phyloP scores from a whole-genome alignment of 2,888 invertebrate species.

The Melieria picta region DNA sequence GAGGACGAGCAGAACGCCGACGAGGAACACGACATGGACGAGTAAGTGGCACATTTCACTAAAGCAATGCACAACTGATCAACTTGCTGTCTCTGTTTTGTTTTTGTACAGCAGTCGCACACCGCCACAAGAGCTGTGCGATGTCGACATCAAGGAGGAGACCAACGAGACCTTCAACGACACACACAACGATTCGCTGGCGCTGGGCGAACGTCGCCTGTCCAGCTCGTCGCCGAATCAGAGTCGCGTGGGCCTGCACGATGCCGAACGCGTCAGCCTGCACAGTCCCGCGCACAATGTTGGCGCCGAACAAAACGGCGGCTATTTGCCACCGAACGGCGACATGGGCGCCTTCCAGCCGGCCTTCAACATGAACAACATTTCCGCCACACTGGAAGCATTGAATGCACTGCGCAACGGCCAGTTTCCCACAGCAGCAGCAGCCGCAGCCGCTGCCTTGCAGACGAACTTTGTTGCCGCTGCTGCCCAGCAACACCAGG shows the following conservation, averaged over 20 bases:
- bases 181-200: conserved; percentile 52
- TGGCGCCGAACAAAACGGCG: conserved; percentile 36
- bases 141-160: conserved; percentile 64
- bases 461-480: conserved; percentile 56
- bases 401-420: conserved; percentile 62
- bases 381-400: conserved; percentile 65
- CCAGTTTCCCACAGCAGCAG: conserved; percentile 61
- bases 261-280: conserved; percentile 42
- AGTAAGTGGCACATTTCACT: conserved; percentile 53
- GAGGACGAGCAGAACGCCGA: conserved; percentile 61
- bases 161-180: conserved; percentile 60
- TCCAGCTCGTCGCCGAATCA: conserved; percentile 48
- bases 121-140: conserved; percentile 63
- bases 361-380: conserved; percentile 64
- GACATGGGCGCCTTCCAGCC: conserved; percentile 60
- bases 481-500: conserved; percentile 51
- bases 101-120: conserved; percentile 60
- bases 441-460: conserved; percentile 59
- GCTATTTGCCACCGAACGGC: conserved; percentile 45
- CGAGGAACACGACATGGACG: conserved; percentile 63
- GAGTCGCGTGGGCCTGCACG: conserved; percentile 50
- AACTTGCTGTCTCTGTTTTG: neutral
- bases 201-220: conserved; percentile 50
- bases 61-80: neutral
- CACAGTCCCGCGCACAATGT: conserved; percentile 44